Conservation (phyloP, 2,113 vertebrate genomes). For the Ciconia maguari region DNA sequence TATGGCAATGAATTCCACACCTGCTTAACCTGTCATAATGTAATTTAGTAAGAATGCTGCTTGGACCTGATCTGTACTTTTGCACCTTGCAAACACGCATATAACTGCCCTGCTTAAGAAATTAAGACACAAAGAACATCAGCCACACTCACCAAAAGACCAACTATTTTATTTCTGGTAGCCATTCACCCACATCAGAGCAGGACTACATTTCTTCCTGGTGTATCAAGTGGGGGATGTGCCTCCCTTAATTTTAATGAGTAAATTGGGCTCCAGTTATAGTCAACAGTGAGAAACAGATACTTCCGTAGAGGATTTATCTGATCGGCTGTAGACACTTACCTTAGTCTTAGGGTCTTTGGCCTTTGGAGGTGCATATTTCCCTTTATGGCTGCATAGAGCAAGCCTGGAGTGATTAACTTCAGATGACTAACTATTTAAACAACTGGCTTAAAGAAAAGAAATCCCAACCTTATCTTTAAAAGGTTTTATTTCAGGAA, state of each 20-base stretch:
- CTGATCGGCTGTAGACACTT: background rate
- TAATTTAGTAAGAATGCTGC: background rate
- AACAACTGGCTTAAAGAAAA: slow-evolving; percentile 5
- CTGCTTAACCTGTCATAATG: background rate
- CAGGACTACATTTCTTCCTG: background rate
- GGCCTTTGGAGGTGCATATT: background rate
- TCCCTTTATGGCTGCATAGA: background rate
- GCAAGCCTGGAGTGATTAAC: background rate
- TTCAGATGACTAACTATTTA: background rate
- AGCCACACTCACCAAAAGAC: background rate
- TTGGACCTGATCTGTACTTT: background rate
- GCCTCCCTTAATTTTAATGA: background rate
- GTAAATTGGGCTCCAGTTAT: background rate
- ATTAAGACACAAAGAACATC: background rate
- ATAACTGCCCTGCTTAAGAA: background rate
- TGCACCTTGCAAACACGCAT: background rate
- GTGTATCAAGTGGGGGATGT: background rate
- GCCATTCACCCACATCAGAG: background rate
- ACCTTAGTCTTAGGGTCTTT: background rate
- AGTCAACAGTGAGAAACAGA: background rate
- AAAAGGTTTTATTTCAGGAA: background rate
- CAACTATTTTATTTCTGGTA: background rate
- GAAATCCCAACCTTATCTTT: background rate
- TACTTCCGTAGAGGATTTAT: background rate
- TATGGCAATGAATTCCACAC: background rate